These are phyloP conservation scores for Ceraclea dissimilis DNA, from an alignment of 2,888 invertebrate genomes.

Conservation along the genomic window DNA sequence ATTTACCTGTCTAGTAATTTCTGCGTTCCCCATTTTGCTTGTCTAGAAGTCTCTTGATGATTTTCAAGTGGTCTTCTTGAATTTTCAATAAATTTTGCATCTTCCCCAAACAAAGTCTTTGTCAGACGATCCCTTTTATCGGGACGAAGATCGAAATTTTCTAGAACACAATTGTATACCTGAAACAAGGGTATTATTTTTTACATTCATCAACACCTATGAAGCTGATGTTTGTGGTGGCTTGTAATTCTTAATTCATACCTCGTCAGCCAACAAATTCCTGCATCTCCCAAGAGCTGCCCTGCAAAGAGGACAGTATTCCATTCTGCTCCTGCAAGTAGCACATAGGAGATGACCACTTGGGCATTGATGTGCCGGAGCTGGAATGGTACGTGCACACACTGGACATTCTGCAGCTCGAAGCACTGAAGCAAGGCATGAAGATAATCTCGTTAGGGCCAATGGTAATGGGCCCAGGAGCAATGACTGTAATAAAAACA, in stretches of 20 bases:
- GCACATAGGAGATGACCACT: conserved; percentile 23
- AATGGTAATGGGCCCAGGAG: conserved; percentile 20
- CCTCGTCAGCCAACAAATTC: conserved; percentile 23
- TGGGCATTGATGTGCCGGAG: conserved; percentile 21
- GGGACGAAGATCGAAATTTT: conserved; percentile 18
- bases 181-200: too few relatives aligned
- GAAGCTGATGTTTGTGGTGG: too few relatives aligned
- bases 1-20: conserved; percentile 20
- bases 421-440: conserved; percentile 17
- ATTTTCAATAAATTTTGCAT: neutral
- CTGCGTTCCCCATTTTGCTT: conserved; percentile 19
- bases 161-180: conserved; percentile 24
- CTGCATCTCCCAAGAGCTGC: conserved; percentile 11
- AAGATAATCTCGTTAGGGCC: conserved; percentile 17
- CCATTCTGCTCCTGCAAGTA: conserved; percentile 13
- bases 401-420: conserved; percentile 22
- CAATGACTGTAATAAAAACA: conserved; percentile 15
- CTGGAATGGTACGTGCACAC: conserved; percentile 17
- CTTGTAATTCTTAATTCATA: too few relatives aligned
- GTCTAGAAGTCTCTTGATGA: neutral
- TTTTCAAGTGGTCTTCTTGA: neutral
- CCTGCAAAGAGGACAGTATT: conserved; percentile 21
- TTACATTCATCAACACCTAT: too few relatives aligned
- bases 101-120: conserved; percentile 18
- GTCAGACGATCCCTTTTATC: conserved; percentile 10